A percentile compares a stretch with the other conserved stretches of the same genome.
Conservation (phyloP, 1,140 invertebrate genomes). For the Bombus pyrosoma region DNA sequence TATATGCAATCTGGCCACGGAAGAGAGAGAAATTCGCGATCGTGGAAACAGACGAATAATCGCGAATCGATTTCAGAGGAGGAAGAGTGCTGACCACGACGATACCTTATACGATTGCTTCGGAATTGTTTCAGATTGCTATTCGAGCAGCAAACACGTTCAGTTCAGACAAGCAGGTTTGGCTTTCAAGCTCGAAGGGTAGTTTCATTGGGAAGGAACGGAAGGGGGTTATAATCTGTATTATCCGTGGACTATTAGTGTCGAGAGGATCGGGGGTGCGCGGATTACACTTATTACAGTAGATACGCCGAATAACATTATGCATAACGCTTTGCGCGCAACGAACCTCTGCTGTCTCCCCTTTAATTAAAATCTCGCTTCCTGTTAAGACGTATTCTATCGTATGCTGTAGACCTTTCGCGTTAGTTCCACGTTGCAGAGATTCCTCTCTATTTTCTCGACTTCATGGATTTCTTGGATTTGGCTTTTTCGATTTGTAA, state of each 20-base stretch:
- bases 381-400: neutral
- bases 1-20: neutral
- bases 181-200: constrained; percentile 55
- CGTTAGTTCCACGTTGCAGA: no score
- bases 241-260: constrained; percentile 80
- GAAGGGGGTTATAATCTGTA: constrained; percentile 76
- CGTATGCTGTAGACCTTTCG: neutral
- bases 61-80: constrained; percentile 64
- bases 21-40: neutral
- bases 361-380: constrained; percentile 60
- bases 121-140: constrained; percentile 77
- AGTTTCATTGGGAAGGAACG: constrained; percentile 50
- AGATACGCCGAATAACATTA: constrained; percentile 77
- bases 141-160: constrained; percentile 77
- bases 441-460: neutral
- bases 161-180: constrained; percentile 59
- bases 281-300: constrained; percentile 77
- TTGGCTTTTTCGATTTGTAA: no score
- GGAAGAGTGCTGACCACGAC: constrained; percentile 73
- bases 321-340: constrained; percentile 66
- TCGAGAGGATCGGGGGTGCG: constrained; percentile 75
- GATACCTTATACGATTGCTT: constrained; percentile 72
- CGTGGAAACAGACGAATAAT: constrained; percentile 53
- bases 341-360: constrained; percentile 37
- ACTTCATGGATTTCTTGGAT: no score